phyloP scores from a whole-genome alignment of 2,113 vertebrate genomes.

The Galbula dea region DNA sequence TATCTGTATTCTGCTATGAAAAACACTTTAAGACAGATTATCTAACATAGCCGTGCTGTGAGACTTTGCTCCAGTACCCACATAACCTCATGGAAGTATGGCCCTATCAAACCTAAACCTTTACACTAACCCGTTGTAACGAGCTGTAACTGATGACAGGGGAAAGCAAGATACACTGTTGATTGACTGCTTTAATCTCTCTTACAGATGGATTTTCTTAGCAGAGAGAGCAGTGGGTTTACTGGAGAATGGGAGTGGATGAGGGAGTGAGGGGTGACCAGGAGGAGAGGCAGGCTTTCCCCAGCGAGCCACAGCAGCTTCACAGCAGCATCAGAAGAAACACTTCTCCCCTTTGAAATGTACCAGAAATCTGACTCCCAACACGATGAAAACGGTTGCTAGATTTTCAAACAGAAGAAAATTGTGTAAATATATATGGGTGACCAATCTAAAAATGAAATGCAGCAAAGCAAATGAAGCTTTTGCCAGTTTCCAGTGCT shows the following conservation, averaged over 20 bases:
- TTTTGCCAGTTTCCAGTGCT: conserved; percentile 54
- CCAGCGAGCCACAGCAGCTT: fast-evolving
- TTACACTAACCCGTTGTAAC: neutral
- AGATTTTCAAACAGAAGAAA: neutral
- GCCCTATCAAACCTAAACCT: neutral
- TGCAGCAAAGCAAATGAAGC: neutral
- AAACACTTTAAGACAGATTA: neutral
- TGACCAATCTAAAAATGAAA: conserved; percentile 47
- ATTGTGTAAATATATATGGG: neutral
- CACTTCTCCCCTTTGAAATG: neutral
- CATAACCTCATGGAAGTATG: neutral
- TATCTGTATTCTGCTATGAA: neutral
- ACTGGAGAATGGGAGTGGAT: neutral
- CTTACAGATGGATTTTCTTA: neutral
- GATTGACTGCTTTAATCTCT: neutral
- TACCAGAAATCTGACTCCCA: neutral
- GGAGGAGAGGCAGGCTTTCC: neutral
- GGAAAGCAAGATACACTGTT: neutral
- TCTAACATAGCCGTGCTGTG: neutral
- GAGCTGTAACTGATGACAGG: neutral
- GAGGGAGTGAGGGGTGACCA: neutral
- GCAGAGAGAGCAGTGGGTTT: neutral
- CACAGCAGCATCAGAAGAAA: neutral
- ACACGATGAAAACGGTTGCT: neutral
- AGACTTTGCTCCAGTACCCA: neutral